A percentile compares a stretch with the other conserved stretches of the same genome.
phyloP scores from a whole-genome alignment of 1,140 invertebrate species.

The Calosoma granatense region DNA sequence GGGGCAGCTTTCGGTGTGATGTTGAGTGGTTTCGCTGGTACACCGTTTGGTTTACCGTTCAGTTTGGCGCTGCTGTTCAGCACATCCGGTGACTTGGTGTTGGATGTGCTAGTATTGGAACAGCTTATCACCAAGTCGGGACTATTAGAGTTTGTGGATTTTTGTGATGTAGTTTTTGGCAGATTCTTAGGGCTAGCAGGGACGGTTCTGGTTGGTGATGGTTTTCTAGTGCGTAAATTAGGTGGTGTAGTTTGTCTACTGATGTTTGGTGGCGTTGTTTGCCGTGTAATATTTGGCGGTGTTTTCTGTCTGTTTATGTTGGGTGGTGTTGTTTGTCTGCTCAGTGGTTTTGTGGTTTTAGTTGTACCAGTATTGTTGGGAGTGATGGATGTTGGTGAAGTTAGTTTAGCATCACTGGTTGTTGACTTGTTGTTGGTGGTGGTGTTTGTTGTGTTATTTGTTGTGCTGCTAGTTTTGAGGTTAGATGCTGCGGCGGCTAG shows the following conservation, averaged over 20 bases:
- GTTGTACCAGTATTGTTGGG: conserved; percentile 11
- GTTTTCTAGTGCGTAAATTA: conserved; percentile 34
- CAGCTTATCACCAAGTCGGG: conserved; percentile 63
- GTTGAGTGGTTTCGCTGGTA: conserved; percentile 21
- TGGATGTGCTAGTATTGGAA: conserved; percentile 33
- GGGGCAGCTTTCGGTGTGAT: conserved; percentile 18
- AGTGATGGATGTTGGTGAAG: conserved; percentile 29
- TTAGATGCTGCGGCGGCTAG: conserved; percentile 23
- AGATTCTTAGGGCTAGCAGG: conserved; percentile 30
- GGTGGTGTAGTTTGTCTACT: conserved; percentile 35
- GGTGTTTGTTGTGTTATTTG: conserved; percentile 13
- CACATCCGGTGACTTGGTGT: conserved; percentile 50
- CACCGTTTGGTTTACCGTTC: conserved; percentile 20
- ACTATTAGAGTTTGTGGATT: conserved; percentile 41
- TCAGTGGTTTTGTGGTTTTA: conserved; percentile 35
- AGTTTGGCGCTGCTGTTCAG: conserved; percentile 34
- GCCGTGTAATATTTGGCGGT: conserved; percentile 25
- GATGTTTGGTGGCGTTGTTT: conserved; percentile 20
- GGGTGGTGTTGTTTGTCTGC: conserved; percentile 33
- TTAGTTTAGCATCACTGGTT: not conserved
- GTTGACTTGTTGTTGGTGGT: not conserved
- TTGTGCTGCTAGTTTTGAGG: conserved; percentile 13
- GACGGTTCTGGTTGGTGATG: conserved; percentile 24
- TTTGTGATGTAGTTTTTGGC: conserved; percentile 13
- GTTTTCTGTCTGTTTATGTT: conserved; percentile 14